Base-by-base conservation (phyloP, 1,140 invertebrate species). In the Pogonomyrmex californicus region DNA sequence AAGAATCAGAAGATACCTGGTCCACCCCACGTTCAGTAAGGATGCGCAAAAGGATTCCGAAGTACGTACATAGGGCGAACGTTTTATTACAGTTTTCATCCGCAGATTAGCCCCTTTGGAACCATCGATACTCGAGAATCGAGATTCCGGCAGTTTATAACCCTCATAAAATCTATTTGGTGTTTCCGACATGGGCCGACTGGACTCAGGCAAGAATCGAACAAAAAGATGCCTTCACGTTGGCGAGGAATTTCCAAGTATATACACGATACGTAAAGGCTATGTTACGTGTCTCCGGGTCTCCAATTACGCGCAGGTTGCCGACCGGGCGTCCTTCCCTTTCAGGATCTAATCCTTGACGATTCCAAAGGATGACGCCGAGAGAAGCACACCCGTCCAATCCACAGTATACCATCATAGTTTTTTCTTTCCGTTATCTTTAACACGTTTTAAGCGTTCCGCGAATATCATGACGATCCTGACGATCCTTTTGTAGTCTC, bases 1-100 rank as follows among this genome's bases (percentile, higher is more conserved):
- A 33, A 33, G 10, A 14, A 68, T 7, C 33, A 23, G n/a, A 54
- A 51, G 14, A 68, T 44, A 77, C 56, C 56, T 62, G 56, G 17
- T 38, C 73, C 62, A 47, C 23, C 14, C 23, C 30, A 49, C 49
- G 30, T 70, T 68, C 85, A 65, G 87, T 12, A 76, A 81, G 76
- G 70, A 70, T 51, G 85, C 78, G 65, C 78, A 85, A 78, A 89
- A 86, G 76, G 82, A 87, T 83, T 90, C 63, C 85, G 47, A 63
- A 89, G 58, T 89, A 85, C 79, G 73, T 86, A 70, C 86, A 44
- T 41, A 49, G 78, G 58, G 1, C 41, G 65, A 54, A 86, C 89
- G 90, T 93, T 93, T 93, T 93, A 93, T 93, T 93, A 93, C 92
- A 93, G 91, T 93, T 93, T 93, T 92, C 92, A 93, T 92, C 91